Conservation (phyloP, 2,113 vertebrate species). For the Mirounga angustirostris region DNA sequence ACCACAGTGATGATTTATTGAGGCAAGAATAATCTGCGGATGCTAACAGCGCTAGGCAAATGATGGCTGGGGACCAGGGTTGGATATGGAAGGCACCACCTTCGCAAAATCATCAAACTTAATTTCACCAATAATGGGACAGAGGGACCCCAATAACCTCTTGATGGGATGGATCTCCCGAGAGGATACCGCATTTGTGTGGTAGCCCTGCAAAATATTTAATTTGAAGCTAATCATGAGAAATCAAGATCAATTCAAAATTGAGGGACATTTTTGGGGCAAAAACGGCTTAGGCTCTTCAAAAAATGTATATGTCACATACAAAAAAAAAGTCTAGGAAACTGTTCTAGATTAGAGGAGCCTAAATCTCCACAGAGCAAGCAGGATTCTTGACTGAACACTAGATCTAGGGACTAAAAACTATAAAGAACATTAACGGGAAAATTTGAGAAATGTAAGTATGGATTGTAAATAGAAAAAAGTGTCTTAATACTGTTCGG, state of each 20-base stretch:
- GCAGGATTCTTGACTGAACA: background rate
- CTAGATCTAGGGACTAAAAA: background rate
- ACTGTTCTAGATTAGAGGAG: background rate
- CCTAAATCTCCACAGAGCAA: background rate
- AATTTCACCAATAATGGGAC: background rate
- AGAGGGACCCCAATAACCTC: background rate
- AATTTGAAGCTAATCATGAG: background rate
- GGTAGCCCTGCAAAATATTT: background rate
- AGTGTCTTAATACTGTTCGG: background rate
- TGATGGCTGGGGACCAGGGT: background rate
- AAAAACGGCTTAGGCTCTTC: background rate
- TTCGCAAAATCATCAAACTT: background rate
- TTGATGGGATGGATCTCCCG: background rate
- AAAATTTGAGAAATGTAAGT: background rate
- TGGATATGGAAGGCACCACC: background rate
- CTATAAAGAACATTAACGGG: background rate
- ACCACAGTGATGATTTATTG: background rate
- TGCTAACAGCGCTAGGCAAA: background rate
- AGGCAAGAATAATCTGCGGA: background rate
- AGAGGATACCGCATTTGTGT: background rate
- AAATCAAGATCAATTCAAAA: background rate
- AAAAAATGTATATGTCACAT: background rate
- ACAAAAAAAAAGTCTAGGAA: background rate
- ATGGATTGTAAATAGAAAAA: background rate
- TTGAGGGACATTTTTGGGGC: background rate